Base-by-base conservation (phyloP, 2,113 vertebrate species). In the Pogona vitticeps region DNA sequence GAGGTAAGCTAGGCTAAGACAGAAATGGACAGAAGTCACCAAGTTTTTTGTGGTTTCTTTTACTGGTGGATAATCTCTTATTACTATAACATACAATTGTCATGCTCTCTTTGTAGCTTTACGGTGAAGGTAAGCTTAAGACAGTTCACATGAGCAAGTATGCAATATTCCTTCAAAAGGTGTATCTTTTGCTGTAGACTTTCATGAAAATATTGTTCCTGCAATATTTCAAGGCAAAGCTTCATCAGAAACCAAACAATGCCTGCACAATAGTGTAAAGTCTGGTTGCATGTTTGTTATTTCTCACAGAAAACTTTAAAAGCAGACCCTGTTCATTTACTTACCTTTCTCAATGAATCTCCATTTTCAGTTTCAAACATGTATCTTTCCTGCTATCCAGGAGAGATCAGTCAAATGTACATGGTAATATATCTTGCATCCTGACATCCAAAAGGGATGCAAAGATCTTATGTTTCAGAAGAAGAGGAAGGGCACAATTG, bases 141-240 rank as follows among this genome's bases (percentile, higher is more conserved):
- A 33, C 15, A 75, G 70, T 14, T 72, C n/a, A 52, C 33, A 73
- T 23, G 38, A 83, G 68, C 15, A 72, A 70, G 33, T 52, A 75
- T 61, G 72, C 73, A 73, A 59, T 58, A 82, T 82, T 58, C 42
- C 36, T 26, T 82, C 56, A 73, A 61, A 83, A 83, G 9, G 33
- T 20, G 52, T 38, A 59, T 59, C 71, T 83, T 83, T 73, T 33
- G 73, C 10, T 61, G 33, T 36, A 31, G 2, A 61, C 7, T 75
- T 83, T 33, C n/a, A 58, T 59, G 26, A 73, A 38, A 40, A 61
- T 28, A 40, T 40, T 61, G 56, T 56, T 56, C 59, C 33, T 61
- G 70, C 67, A 61, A 75, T 61, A 18, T 73, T 59, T 83, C 52
- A 28, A n/a, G 15, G 3, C 31, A 5, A 33, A 31, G 28, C 65